Base-by-base conservation (phyloP, 1,140 invertebrate genomes). In the Acromyrmex charruanus region DNA sequence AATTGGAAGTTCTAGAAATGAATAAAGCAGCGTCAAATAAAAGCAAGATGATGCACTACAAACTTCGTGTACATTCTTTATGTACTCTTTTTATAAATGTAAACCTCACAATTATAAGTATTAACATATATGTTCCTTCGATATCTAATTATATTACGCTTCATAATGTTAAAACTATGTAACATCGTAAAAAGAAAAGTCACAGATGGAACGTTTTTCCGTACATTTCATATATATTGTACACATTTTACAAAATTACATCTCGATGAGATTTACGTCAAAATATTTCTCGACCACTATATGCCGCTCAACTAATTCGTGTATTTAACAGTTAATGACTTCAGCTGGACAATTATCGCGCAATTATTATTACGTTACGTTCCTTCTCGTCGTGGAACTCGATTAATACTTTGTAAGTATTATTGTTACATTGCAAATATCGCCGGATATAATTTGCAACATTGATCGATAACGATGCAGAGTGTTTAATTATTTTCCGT, bases 211-310 rank as follows among this genome's bases (percentile, higher is more conserved):
- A n/a, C 7, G 6, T 75, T 58, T 28, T 68, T 39, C 10, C 12
- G 21, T 63, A 79, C 25, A 59, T 61, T 89, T 91, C 39, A 44
- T 44, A 44, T 44, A 44, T 91, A 91, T 91, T 90, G 61, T 90
- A 91, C 69, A 85, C 65, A 85, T 85, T 77, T 87, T 87, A 87
- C 75, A 91, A 91, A 90, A 90, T 88, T 87, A 89, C 75, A 91
- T 85, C 25, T 84, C 66, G 25, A 58, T 87, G 58, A 82, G 81
- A 77, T 90, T 77, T 90, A 72, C 88, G 68, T 87, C 69, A 61
- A 90, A 59, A 71, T 77, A 75, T 53, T 74, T 79, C 51, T 77
- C 66, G 14, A 53, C n/a, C 39, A 63, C 21, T 61, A 44, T 18
- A 75, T 44, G 51, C 58, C 39, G 63, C 39, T 66, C 16, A 44